Percentiles rank a stretch among this genome's conserved stretches.
Conservation (phyloP, 2,888 invertebrate species). For the Yponomeuta sedellus region DNA sequence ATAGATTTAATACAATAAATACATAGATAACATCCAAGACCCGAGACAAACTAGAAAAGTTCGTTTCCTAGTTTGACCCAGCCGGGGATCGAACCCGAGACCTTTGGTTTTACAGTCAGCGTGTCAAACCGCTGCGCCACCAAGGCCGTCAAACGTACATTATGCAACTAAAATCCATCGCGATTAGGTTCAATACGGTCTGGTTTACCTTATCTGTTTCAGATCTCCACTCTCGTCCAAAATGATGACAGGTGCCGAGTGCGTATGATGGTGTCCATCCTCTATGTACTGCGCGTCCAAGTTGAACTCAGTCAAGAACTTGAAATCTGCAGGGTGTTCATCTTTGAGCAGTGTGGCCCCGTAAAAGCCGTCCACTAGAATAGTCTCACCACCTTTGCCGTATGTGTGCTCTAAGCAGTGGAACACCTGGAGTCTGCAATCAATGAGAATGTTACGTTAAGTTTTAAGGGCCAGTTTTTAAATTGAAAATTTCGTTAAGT, state of each 20-base stretch:
- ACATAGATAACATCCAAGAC: too few relatives aligned
- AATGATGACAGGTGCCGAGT: slow-evolving; percentile 77
- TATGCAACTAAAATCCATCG: too few relatives aligned
- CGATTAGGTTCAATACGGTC: too few relatives aligned
- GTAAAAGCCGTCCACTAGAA: slow-evolving; percentile 84
- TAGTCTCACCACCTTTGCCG: slow-evolving; percentile 82
- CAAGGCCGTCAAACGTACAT: too few relatives aligned
- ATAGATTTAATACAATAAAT: too few relatives aligned
- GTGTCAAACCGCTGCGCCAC: too few relatives aligned
- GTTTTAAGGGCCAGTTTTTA: too few relatives aligned
- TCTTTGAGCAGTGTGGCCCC: slow-evolving; percentile 76
- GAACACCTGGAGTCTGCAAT: slow-evolving; percentile 58
- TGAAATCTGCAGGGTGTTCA: slow-evolving; percentile 73
- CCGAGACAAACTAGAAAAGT: too few relatives aligned
- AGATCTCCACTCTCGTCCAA: slow-evolving; percentile 74
- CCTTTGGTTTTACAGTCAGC: too few relatives aligned
- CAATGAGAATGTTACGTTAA: neutral
- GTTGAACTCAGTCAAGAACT: slow-evolving; percentile 72
- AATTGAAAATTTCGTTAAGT: too few relatives aligned
- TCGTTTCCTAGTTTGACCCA: too few relatives aligned
- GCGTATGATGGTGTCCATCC: slow-evolving; percentile 74
- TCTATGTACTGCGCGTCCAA: slow-evolving; percentile 81
- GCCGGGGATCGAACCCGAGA: too few relatives aligned
- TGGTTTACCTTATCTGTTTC: slow-evolving; percentile 75
- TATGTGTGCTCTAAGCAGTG: slow-evolving; percentile 64